These are phyloP conservation scores for Formica aserva DNA, from an alignment of 2,888 invertebrate species.

Conservation along the genomic window DNA sequence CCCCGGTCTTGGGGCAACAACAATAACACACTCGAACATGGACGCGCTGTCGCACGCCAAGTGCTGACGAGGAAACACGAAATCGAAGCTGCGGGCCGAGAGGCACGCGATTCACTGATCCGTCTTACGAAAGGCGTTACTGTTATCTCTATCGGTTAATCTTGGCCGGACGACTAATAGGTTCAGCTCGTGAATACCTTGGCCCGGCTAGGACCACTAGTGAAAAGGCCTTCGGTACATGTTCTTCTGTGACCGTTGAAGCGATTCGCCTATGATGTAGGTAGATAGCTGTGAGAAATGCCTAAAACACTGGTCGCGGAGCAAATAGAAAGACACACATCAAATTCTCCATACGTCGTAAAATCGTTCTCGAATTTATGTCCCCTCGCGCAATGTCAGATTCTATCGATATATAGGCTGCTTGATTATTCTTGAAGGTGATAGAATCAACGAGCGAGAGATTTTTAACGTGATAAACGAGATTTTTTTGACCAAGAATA, in stretches of 20 bases:
- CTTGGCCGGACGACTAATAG: constrained; percentile 79
- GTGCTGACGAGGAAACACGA: constrained; percentile 64
- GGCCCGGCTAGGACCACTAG: constrained; percentile 72
- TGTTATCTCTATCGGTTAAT: constrained; percentile 80
- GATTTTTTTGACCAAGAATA: background rate
- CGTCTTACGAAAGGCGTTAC: constrained; percentile 84
- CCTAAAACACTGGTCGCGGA: background rate
- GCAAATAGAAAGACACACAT: background rate
- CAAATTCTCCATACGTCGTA: background rate
- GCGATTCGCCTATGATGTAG: background rate
- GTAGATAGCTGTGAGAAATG: background rate
- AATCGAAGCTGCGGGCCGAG: constrained; percentile 73
- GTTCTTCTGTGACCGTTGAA: constrained; percentile 13
- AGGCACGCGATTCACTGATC: constrained; percentile 85
- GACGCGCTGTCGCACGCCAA: constrained; percentile 66
- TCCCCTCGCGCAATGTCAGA: background rate
- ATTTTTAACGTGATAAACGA: constrained; percentile 23
- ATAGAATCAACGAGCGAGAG: background rate
- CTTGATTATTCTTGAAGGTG: background rate
- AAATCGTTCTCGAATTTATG: background rate
- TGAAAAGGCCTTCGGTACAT: constrained; percentile 74
- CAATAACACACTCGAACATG: constrained; percentile 43
- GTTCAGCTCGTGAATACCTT: constrained; percentile 80
- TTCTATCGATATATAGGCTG: background rate
- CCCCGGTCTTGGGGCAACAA: constrained; percentile 42